Evolutionary conservation across 2,888 invertebrate species (phyloP).

Genomic region (Amiota mariae): DNA sequence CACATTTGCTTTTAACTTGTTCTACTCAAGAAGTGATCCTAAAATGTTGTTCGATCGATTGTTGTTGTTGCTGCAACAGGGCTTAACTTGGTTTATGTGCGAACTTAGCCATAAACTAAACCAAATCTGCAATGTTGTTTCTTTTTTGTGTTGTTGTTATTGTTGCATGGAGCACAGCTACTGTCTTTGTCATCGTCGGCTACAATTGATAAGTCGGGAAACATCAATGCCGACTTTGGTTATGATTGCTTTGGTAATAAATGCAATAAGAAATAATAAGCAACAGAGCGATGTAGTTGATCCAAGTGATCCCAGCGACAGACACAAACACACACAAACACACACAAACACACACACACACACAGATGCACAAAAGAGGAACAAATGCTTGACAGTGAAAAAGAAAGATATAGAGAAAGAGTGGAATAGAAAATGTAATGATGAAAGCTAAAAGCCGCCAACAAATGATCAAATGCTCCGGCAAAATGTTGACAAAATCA

Average conservation of each 20-base stretch:
- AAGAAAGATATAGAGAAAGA: constrained; percentile 24
- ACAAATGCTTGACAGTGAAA: constrained; percentile 43
- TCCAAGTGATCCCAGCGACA: constrained; percentile 35
- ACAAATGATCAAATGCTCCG: constrained; percentile 1
- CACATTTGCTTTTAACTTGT: no score
- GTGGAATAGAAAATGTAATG: constrained; percentile 41
- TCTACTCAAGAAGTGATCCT: constrained; percentile 20
- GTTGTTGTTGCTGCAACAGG: constrained; percentile 28
- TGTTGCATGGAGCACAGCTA: constrained; percentile 3
- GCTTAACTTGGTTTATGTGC: constrained; percentile 57
- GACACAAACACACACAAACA: neutral
- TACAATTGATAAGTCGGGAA: constrained; percentile 37
- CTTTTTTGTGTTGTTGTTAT: neutral
- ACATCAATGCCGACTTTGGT: constrained; percentile 65
- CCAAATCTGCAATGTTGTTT: constrained; percentile 51
- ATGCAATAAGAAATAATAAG: constrained; percentile 71
- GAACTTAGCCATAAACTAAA: constrained; percentile 67
- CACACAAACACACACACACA: neutral
- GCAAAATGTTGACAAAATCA: constrained; percentile 20
- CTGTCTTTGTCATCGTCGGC: constrained; percentile 14
- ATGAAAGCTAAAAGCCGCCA: constrained; percentile 66
- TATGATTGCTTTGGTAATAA: constrained; percentile 69
- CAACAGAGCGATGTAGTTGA: constrained; percentile 47
- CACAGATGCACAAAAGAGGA: constrained; percentile 17
- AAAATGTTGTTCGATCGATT: constrained; percentile 23